Evolutionary conservation across 2,797 vertebrate species (phyloP).

Genomic region (Malurus splendens): DNA sequence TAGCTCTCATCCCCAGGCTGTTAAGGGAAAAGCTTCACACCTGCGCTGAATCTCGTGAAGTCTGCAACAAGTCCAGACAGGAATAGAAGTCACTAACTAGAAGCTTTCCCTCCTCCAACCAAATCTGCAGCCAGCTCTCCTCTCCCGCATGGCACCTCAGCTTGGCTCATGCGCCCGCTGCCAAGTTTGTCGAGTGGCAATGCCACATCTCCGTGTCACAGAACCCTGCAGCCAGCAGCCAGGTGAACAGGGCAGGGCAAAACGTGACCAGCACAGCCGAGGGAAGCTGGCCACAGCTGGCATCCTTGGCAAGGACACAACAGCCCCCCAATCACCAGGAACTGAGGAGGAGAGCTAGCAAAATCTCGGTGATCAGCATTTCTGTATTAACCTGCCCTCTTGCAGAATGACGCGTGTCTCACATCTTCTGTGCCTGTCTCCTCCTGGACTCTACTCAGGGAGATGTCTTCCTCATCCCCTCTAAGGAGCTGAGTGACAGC

Average conservation of each 20-base stretch:
- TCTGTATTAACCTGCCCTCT: neutral
- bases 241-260: neutral
- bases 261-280: fast-evolving
- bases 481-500: neutral
- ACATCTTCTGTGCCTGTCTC: neutral
- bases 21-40: slow-evolving; percentile 41
- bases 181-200: fast-evolving
- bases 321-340: neutral
- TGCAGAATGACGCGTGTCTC: neutral
- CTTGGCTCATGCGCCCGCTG: fast-evolving
- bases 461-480: neutral
- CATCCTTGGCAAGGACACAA: neutral
- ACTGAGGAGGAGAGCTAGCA: neutral
- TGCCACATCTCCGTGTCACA: fast-evolving
- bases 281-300: neutral
- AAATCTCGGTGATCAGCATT: fast-evolving
- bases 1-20: neutral
- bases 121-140: neutral
- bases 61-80: slow-evolving; percentile 23
- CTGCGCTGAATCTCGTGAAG: slow-evolving; percentile 7
- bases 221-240: neutral
- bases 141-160: neutral
- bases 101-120: slow-evolving; percentile 15
- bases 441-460: neutral
- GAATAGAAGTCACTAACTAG: slow-evolving; percentile 41